Evolutionary conservation across 2,888 invertebrate species (phyloP), one percentile per base, ranked within the genome.

Genomic region (Fragum sueziense): DNA sequence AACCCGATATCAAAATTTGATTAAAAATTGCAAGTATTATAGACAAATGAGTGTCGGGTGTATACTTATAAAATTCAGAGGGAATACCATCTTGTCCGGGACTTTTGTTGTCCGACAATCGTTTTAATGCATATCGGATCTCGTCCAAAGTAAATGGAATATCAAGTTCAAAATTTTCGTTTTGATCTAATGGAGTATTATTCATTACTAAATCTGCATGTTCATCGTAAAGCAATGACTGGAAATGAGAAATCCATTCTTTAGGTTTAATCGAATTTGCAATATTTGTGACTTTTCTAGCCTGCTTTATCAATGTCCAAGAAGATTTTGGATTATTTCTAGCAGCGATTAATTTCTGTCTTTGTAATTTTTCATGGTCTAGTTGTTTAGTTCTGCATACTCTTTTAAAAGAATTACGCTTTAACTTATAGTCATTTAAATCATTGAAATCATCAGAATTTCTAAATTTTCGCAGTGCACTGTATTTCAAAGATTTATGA

Each of bases 61-160:
- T 41, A 27, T 57, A 17, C 25, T 61, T 71, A 59, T 71, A 61
- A 61, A 31, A 71, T 59, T 71, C 71, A 3, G 71, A 29, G 1
- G 34, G 61, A 25, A 61, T 57, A 0, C 61, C 71, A 34, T 71
- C 71, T 20, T 11, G 34, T 25, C 71, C 71, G 29, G n/a, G 31
- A 11, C 61, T 27, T 37, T 59, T 71, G 25, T 29, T 47, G 20
- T 2, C n/a, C 27, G 59, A 41, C 9, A 71, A 29, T 27, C 61
- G 34, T 25, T 41, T 17, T 25, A 41, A 61, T 61, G 41, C 41
- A 41, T 37, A 25, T 37, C 20, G 7, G 54, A 71, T 71, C 25
- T 71, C 61, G 9, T 27, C 61, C 7, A 37, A 20, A 1, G 70
- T 37, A 9, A 71, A 37, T 11, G 57, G 47, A 7, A 4, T 14